Evolutionary conservation across 2,797 vertebrate genomes (phyloP).

Genomic region (Glossophaga mutica): DNA sequence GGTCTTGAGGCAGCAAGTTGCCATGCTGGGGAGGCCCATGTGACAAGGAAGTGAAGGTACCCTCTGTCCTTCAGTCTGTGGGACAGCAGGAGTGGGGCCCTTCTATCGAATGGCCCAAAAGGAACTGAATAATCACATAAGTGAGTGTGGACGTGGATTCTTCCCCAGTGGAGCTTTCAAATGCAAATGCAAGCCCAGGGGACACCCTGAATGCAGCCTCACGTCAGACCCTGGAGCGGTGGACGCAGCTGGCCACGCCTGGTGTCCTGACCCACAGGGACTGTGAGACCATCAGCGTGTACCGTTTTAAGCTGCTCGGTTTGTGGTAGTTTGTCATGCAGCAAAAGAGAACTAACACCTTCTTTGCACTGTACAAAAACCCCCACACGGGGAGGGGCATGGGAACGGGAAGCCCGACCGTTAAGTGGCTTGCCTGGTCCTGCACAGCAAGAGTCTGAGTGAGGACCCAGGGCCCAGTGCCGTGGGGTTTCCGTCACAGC

Average conservation of each 20-base stretch:
- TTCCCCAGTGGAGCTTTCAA: background rate
- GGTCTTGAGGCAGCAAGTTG: background rate
- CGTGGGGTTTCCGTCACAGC: too few relatives aligned
- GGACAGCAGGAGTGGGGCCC: background rate
- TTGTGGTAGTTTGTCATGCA: background rate
- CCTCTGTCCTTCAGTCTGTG: background rate
- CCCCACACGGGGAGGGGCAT: too few relatives aligned
- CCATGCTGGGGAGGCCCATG: background rate
- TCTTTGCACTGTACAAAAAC: background rate
- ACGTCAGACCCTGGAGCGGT: background rate
- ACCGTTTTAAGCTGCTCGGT: background rate
- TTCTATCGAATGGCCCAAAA: background rate
- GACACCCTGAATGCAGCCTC: background rate
- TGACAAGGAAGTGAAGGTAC: background rate
- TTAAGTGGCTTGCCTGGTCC: background rate
- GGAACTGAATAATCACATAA: background rate
- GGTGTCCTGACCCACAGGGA: background rate
- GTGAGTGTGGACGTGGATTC: background rate
- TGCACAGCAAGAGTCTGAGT: background rate
- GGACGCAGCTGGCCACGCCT: background rate
- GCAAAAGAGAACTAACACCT: background rate
- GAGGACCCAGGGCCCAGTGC: background rate
- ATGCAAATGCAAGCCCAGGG: background rate
- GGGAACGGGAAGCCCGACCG: background rate
- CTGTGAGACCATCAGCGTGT: background rate